phyloP scores from a whole-genome alignment of 2,797 vertebrate genomes.

The Pyrrhura leucotis region DNA sequence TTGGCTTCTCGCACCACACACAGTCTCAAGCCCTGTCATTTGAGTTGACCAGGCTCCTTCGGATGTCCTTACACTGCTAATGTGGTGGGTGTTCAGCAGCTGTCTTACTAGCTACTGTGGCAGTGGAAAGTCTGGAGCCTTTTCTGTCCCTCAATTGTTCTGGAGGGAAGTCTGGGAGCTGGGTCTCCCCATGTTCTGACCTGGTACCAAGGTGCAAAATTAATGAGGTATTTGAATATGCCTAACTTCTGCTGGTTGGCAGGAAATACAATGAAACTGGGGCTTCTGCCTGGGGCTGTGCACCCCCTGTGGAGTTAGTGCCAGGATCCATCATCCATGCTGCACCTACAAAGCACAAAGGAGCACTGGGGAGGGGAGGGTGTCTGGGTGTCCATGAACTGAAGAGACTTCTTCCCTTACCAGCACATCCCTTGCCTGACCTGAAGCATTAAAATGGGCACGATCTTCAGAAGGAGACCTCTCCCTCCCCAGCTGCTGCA shows the following conservation, averaged over 20 bases:
- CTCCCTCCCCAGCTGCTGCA: not conserved
- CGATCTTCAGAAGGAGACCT: not conserved
- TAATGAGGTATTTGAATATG: not conserved
- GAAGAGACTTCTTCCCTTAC: not conserved
- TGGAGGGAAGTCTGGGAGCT: not conserved
- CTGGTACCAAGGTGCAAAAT: not conserved
- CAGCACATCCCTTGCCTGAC: not conserved
- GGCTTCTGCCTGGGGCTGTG: not conserved
- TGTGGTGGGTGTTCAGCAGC: not conserved
- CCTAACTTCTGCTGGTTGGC: not conserved
- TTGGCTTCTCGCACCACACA: not conserved
- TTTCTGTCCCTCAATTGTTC: not conserved
- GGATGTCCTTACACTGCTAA: fast-evolving
- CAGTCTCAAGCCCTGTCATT: not conserved
- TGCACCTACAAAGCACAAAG: not conserved
- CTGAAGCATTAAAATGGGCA: not conserved
- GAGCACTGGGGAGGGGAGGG: not conserved
- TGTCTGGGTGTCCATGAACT: not conserved
- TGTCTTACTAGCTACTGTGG: not conserved
- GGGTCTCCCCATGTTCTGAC: not conserved
- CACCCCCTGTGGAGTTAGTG: not conserved
- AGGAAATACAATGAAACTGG: not conserved
- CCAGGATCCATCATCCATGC: not conserved
- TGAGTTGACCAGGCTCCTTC: not conserved
- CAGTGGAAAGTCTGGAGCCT: not conserved